Evolutionary conservation across 2,888 invertebrate species (phyloP), one percentile per base, ranked within the genome.

Genomic region (Philopedon plagiatum): DNA sequence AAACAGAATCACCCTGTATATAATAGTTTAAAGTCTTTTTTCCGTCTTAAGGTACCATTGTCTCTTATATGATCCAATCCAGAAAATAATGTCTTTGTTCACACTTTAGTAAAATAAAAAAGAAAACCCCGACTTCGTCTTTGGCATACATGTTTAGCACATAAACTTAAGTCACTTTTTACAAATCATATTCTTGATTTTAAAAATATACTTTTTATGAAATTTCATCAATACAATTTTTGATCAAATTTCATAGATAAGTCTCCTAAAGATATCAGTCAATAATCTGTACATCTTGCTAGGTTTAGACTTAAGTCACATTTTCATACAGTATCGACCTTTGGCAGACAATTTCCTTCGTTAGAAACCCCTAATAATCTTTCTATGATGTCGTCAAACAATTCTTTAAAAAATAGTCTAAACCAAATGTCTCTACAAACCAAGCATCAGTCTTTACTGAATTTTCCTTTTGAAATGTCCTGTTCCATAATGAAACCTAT

Each of bases 401-500:
- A 41, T 41, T 4, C 0, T 11, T 1, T 4, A 18, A 18, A 15
- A 41, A 5, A 3, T 9, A 46, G 46, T n/a, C 11, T 29, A 8
- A 51, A 29, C 13, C 29, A 7, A 26, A 7, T 13, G 0, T 34
- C 21, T 19, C 3, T 13, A 29, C 34, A 15, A 61, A 26, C 13
- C 23, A 44, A 11, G 21, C 7, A 61, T 7, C 13, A 32, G 26
- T 23, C 44, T 57, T 71, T 26, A 66, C 19, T 58, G 32, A 37
- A 46, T 26, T 67, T 72, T 72, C 13, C 57, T 49, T 18, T 51
- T 62, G 8, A 19, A 23, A 23, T 68, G 54, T n/a, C 65, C 13
- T 32, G 72, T 75, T 13, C 34, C 44, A 46, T 65, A 75, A 19
- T 63, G 58, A 32, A 21, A 68, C 23, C 23, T 65, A 23, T 75